Base-by-base conservation (phyloP, 2,797 vertebrate species). In the Leucoraja ocellata region DNA sequence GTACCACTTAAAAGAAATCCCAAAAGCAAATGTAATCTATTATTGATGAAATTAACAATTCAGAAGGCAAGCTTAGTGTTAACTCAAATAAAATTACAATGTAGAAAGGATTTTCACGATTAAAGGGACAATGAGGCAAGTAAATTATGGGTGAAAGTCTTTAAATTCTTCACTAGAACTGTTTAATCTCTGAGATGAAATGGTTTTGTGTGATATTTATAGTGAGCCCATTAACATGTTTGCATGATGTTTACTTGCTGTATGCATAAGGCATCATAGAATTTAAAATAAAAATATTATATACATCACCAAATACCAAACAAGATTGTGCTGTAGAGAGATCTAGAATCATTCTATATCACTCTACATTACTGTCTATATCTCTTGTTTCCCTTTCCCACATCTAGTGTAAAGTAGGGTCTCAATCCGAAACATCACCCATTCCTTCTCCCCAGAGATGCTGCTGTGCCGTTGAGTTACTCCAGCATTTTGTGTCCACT, bases 21-120 rank as follows among this genome's bases (percentile, higher is more conserved):
- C 11, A 71, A 54, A 92, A 92, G 36, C 90, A 74, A 58, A 74
- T 92, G 68, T n/a, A 92, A 92, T 74, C 39, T 4, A 46, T 92
- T 92, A 92, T 92, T 54, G 68, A 92, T 54, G 5, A 92, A 28
- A 54, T 76, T 23, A 92, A 92, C 71, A 92, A 92, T 76, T 76
- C 32, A 13, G 3, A 28, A 76, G 90, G 28, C 71, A 54, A 76
- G 23, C 39, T 92, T 58, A 23, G 39, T 54, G 39, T n/a, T 58
- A 54, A 46, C 32, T n/a, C 25, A 16, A 92, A 58, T 13, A 28
- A 23, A 14, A 54, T 76, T n/a, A 92, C 36, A 8, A 25, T 14
- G 21, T 25, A 76, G 71, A 46, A 76, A 92, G 25, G 71, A 14
- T 76, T 28, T 16, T 39, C 46, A 46, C n/a, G 86, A 90, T 90